A percentile compares a stretch with the other conserved stretches of the same genome.
These are phyloP conservation scores for Stegostoma tigrinum DNA, from an alignment of 2,113 vertebrate genomes.

Conservation along the genomic window DNA sequence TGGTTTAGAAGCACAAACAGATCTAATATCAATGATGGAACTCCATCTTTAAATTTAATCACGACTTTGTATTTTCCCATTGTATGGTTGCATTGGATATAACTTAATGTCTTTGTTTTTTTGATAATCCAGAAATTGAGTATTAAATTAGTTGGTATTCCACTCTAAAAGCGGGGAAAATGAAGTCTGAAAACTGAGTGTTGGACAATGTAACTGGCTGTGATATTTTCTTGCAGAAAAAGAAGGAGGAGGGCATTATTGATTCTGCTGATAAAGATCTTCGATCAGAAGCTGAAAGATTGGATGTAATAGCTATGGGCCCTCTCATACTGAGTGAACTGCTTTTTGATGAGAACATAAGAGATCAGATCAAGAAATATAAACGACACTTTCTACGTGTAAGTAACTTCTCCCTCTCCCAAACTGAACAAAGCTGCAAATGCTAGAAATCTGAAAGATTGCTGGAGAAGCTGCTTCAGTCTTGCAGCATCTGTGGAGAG, in stretches of 20 bases:
- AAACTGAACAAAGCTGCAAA: background rate
- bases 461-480: too few relatives aligned
- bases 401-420: slow-evolving; percentile 45
- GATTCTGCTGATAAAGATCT: slow-evolving; percentile 87
- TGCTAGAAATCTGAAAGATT: too few relatives aligned
- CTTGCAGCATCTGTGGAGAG: too few relatives aligned
- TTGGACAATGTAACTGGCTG: background rate
- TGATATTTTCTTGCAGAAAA: slow-evolving; percentile 60
- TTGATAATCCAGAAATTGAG: too few relatives aligned
- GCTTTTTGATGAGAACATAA: slow-evolving; percentile 87
- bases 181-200: background rate
- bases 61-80: too few relatives aligned
- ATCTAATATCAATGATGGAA: too few relatives aligned
- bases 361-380: slow-evolving; percentile 94
- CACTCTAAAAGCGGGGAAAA: too few relatives aligned
- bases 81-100: too few relatives aligned
- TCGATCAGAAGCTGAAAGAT: slow-evolving; percentile 88
- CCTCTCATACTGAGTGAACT: slow-evolving; percentile 94
- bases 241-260: slow-evolving; percentile 82
- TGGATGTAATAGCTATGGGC: slow-evolving; percentile 95
- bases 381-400: slow-evolving; percentile 91
- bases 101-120: too few relatives aligned
- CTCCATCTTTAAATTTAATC: too few relatives aligned
- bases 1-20: too few relatives aligned
- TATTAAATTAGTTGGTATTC: too few relatives aligned